Evolutionary conservation across 2,113 vertebrate species (phyloP).

Genomic region (Ctenomys sociabilis): DNA sequence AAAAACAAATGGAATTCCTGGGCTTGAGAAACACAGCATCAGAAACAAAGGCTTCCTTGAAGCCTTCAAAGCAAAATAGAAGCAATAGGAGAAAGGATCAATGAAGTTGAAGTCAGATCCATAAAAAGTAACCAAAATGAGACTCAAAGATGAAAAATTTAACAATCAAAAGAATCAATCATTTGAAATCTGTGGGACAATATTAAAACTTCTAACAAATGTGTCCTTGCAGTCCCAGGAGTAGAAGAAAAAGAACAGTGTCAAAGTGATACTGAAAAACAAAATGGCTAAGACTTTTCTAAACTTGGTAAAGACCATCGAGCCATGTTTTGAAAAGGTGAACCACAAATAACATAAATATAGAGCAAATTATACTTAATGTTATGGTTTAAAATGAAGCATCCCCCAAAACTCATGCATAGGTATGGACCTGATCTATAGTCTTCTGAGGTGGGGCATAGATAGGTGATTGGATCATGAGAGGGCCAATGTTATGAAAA

Average conservation of each 20-base stretch:
- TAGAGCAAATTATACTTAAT: background rate
- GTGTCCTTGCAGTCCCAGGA: background rate
- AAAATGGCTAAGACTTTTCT: background rate
- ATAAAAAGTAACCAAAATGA: slow-evolving; percentile 33
- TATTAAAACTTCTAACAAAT: background rate
- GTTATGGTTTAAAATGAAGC: background rate
- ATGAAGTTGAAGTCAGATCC: background rate
- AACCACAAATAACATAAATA: background rate
- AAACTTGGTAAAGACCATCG: background rate
- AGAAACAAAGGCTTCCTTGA: background rate
- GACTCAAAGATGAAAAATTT: background rate
- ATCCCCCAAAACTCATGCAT: background rate
- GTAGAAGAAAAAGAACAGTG: background rate
- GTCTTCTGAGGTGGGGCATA: background rate
- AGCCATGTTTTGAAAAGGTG: background rate
- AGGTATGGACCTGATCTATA: background rate
- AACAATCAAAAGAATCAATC: background rate
- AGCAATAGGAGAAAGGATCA: background rate
- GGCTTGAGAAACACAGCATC: background rate
- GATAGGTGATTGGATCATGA: background rate
- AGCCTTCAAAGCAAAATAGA: background rate
- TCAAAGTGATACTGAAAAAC: background rate
- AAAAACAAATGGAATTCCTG: background rate
- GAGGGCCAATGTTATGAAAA: background rate
- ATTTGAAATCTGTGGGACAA: background rate